Evolutionary conservation across 2,113 vertebrate genomes (phyloP).

Genomic region (Grammomys dolichurus): DNA sequence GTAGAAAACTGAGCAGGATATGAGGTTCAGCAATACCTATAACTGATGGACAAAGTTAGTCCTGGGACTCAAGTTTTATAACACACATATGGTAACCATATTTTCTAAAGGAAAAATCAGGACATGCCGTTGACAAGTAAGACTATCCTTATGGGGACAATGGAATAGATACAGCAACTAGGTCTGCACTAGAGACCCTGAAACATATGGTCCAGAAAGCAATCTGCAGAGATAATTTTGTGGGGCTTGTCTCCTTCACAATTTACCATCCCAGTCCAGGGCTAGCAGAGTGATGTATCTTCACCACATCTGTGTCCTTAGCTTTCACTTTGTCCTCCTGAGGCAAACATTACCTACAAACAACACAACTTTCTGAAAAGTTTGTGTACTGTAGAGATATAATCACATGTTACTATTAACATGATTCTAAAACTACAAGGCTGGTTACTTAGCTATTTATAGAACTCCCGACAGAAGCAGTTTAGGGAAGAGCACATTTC

Average conservation of each 20-base stretch:
- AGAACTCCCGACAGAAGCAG: not conserved
- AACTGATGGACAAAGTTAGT: conserved; percentile 50
- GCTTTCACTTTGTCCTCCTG: conserved; percentile 41
- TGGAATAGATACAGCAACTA: conserved; percentile 52
- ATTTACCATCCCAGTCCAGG: conserved; percentile 42
- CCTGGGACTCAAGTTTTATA: conserved; percentile 75
- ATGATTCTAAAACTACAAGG: not conserved
- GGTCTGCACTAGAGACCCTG: conserved; percentile 48
- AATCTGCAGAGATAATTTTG: conserved; percentile 43
- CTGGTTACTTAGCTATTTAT: not conserved
- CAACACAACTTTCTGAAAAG: conserved; percentile 41
- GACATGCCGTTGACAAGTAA: conserved; percentile 74
- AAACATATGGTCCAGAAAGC: conserved; percentile 70
- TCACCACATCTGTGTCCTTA: conserved; percentile 11
- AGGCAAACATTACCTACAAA: conserved; percentile 36
- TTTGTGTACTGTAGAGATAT: not conserved
- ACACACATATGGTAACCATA: conserved; percentile 74
- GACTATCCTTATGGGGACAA: conserved; percentile 69
- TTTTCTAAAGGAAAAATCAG: conserved; percentile 73
- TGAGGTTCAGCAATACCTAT: conserved; percentile 46
- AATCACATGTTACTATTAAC: not conserved
- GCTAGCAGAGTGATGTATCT: not conserved
- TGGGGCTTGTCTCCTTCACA: conserved; percentile 37
- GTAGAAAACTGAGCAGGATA: conserved; percentile 51
- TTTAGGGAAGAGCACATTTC: too few relatives aligned